Percentiles rank a stretch among this genome's conserved stretches.
These are phyloP conservation scores for Drosophila longiperda DNA, from an alignment of 2,888 invertebrate genomes.

Conservation along the genomic window DNA sequence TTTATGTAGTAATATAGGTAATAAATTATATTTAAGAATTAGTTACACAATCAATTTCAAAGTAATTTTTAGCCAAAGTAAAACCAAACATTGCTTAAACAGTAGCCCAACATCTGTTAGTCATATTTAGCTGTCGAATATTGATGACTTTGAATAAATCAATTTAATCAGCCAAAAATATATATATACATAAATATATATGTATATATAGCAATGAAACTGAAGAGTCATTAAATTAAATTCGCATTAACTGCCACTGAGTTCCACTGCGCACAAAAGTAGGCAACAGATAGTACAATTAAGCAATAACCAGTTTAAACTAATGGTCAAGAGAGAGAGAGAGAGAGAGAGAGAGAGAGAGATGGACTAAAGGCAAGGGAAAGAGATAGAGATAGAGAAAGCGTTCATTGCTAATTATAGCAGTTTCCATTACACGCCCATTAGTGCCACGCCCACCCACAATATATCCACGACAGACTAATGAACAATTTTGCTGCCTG, in stretches of 20 bases:
- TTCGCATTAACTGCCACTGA: neutral
- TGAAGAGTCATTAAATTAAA: conserved; percentile 8
- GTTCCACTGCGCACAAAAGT: conserved; percentile 49
- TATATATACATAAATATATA: neutral
- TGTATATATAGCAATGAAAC: conserved; percentile 5
- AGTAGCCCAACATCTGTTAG: neutral
- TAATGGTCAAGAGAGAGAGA: conserved; percentile 36
- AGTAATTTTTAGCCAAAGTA: neutral
- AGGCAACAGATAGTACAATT: conserved; percentile 62
- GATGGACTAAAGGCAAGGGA: neutral
- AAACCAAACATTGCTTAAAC: conserved; percentile 6
- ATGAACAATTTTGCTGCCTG: conserved; percentile 23
- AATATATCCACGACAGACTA: neutral
- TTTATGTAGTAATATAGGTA: neutral
- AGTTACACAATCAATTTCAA: neutral
- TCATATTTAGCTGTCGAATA: neutral
- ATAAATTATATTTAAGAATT: neutral
- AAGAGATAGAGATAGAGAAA: neutral
- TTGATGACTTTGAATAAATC: conserved; percentile 24
- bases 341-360: neutral
- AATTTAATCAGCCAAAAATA: neutral
- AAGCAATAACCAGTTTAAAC: conserved; percentile 55
- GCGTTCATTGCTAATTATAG: conserved; percentile 57
- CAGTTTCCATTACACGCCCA: conserved; percentile 57
- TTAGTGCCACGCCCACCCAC: conserved; percentile 47